Base-by-base conservation (phyloP, 2,113 vertebrate species). In the Onychostoma macrolepis region DNA sequence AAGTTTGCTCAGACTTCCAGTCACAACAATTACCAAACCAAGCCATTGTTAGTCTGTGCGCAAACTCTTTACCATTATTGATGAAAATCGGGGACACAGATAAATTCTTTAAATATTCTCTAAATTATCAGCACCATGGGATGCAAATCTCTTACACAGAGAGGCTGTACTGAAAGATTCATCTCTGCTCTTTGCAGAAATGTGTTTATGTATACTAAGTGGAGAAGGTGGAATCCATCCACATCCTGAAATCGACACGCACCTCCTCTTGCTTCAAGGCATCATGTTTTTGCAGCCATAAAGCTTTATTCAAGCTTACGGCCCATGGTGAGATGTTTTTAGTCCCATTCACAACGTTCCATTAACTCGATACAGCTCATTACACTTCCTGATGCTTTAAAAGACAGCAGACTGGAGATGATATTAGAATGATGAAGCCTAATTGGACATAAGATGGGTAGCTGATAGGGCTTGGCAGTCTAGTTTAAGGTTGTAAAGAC, bases 231-330 rank as follows among this genome's bases (percentile, higher is more conserved):
- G 61, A 50, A 26, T 41, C 17, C 33, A 24, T 9, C 12, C 67
- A 38, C 72, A 65, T 48, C 12, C 1, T 17, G 8, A 56, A 78
- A 75, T 56, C 33, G 13, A 43, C 38, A 53, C 72, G 69, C 30
- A 36, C n/a, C 10, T 13, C 4, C 19, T 38, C 65, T 30, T 56
- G 36, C 79, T 85, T 38, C 5, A 45, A 75, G 71, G 67, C 26
- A 76, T 43, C 56, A 71, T 72, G 43, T 61, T 86, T 77, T 83
- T 83, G 72, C n/a, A 63, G 48, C 17, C 38, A 63, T 74, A 87
- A 85, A 56, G 9, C 45, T 71, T 75, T 71, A 82, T 77, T 50
- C 12, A 65, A 78, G 30, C 45, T 24, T 38, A 19, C 80, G 50
- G 75, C 67, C 82, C n/a, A n/a, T 61, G 45, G 12, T 53, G 30